Percentiles rank a stretch among this genome's conserved stretches.
These are phyloP conservation scores for Ateles fusciceps DNA, from an alignment of 2,797 vertebrate genomes.

Conservation along the genomic window DNA sequence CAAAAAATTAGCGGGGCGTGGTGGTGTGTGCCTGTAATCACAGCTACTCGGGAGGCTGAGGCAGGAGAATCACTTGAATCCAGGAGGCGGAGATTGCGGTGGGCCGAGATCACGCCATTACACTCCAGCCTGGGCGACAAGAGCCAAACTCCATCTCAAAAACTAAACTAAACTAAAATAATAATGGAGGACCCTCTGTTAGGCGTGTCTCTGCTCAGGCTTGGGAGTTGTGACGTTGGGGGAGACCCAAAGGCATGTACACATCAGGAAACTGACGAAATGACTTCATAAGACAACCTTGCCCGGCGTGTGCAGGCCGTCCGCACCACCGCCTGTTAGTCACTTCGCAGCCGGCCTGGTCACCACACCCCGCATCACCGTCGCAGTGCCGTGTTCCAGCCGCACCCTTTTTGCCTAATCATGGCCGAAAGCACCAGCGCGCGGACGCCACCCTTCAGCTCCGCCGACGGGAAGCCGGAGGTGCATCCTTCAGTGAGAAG, in stretches of 20 bases:
- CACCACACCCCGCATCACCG: too few relatives aligned
- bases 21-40: too few relatives aligned
- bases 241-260: background rate
- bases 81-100: too few relatives aligned
- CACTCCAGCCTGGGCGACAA: too few relatives aligned
- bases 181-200: too few relatives aligned
- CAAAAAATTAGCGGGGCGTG: too few relatives aligned
- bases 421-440: background rate
- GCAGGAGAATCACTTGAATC: too few relatives aligned
- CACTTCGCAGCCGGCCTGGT: accelerated
- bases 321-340: accelerated
- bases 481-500: background rate
- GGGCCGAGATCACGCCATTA: too few relatives aligned
- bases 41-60: too few relatives aligned
- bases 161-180: too few relatives aligned
- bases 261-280: background rate
- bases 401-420: background rate
- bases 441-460: accelerated
- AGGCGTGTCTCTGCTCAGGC: background rate
- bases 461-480: background rate
- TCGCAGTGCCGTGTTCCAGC: background rate
- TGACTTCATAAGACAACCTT: background rate
- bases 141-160: too few relatives aligned
- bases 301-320: background rate
- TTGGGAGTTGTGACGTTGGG: too few relatives aligned